Base-by-base conservation (phyloP, 2,888 invertebrate species). In the Formica aserva region DNA sequence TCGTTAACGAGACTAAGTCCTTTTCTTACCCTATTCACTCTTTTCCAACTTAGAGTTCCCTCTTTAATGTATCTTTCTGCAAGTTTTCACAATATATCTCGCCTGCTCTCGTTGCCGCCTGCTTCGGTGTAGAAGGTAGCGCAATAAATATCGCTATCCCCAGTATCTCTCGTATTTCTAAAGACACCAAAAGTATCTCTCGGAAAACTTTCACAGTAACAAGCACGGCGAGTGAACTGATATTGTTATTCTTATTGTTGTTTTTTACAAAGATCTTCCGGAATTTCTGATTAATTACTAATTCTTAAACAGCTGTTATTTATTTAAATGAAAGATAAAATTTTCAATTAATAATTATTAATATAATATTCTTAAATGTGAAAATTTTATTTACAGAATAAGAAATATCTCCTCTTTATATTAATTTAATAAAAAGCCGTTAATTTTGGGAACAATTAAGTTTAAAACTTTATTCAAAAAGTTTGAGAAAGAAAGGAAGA, bases 1-100 rank as follows among this genome's bases (percentile, higher is more conserved):
- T 77, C 41, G 69, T 69, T 77, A 77, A 77, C 76, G 57, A 52
- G 57, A 52, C 57, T 71, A 15, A 71, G 52, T 32, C 75, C 22
- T 74, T 45, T 67, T 83, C 66, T 60, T 77, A 77, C 45, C 63
- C 82, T 85, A 77, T 81, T 87, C 82, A 62, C 71, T 86, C 77
- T 86, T 75, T 66, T 41, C 81, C 71, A 83, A 77, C 77, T 55
- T 71, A 48, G 63, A 75, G 55, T 76, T 60, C 65, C 84, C 82
- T 87, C 83, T 87, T 86, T 85, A 89, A 87, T 88, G 87, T 86
- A 86, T 87, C 89, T 87, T 87, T 88, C 85, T 83, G 77, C 84
- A 85, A 87, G 86, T 77, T 88, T 87, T 89, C 86, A 85, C 85
- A 65, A 86, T 85, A 87, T 86, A 89, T 86, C 81, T 80, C 78